Base-by-base conservation (phyloP, 2,797 vertebrate genomes). In the Apodemus agrarius region DNA sequence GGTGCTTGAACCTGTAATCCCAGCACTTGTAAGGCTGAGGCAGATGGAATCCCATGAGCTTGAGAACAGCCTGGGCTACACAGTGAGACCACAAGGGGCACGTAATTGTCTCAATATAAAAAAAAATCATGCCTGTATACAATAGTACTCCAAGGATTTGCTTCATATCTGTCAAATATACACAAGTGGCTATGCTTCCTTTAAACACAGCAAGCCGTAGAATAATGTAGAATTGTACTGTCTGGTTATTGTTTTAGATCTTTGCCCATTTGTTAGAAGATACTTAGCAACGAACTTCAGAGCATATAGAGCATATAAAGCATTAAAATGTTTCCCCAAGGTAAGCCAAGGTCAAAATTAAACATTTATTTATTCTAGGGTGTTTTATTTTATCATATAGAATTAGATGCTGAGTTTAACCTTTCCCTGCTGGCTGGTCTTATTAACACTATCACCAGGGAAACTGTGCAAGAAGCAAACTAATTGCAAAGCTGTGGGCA, bases 101-200 rank as follows among this genome's bases (percentile, higher is more conserved):
- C 57, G 12, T 52, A 93, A 12, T 43, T 63, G 67, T 34, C 24
- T n/a, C 40, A 89, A 75, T 61, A 67, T 87, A 72, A 52, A 63
- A 94, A 40, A 8, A 80, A 65, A 34, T 67, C 13, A 80, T 37
- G 22, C 1, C 24, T 84, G 49, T 88, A 34, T 46, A 54, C 19
- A 90, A 43, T 17, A 82, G 29, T 80, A 37, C 43, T 75, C 59
- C 3, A 19, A 85, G 1, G 49, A 93, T 49, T 95, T 57, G 1
- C 7, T 91, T 86, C 67, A 95, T 34, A 89, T 59, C 26, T 80
- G 96, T 94, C 54, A 92, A 95, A 89, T 91, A 82, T n/a, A 65
- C 89, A 49, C 59, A 81, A 67, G 6, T 65, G 16, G 46, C 46
- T 95, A 54, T 29, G 74, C 65, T 85, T 72, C 91, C 24, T 93